phyloP scores from a whole-genome alignment of 2,888 invertebrate species.

The Melipona beecheii region DNA sequence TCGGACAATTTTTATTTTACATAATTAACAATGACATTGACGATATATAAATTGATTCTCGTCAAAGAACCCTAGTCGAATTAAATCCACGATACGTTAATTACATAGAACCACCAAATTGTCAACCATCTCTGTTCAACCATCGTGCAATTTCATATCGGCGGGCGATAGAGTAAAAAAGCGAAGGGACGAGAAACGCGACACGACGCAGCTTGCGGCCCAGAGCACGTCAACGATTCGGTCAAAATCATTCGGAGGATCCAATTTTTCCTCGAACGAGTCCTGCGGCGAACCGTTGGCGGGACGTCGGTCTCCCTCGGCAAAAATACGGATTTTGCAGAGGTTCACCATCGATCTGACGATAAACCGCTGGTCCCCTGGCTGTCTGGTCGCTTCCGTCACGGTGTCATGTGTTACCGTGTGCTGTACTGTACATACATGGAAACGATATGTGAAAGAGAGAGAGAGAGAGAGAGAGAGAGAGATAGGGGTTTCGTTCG shows the following conservation, averaged over 20 bases:
- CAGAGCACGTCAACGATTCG: neutral
- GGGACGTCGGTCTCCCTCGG: neutral
- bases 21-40: no score
- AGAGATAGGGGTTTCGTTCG: conserved; percentile 1
- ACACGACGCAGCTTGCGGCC: neutral
- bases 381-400: conserved; percentile 43
- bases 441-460: neutral
- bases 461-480: neutral
- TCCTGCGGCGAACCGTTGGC: neutral
- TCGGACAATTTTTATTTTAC: no score
- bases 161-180: neutral
- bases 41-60: no score
- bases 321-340: conserved; percentile 29
- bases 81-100: neutral
- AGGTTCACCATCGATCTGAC: conserved; percentile 18
- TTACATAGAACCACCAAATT: neutral
- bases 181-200: neutral
- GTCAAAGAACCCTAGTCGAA: neutral
- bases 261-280: conserved; percentile 20
- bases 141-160: neutral
- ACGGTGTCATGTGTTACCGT: conserved; percentile 38
- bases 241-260: neutral
- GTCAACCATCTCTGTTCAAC: neutral
- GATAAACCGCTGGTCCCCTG: conserved; percentile 33
- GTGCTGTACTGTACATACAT: neutral